Base-by-base conservation (phyloP, 1,140 invertebrate genomes). In the Goniozus legneri region DNA sequence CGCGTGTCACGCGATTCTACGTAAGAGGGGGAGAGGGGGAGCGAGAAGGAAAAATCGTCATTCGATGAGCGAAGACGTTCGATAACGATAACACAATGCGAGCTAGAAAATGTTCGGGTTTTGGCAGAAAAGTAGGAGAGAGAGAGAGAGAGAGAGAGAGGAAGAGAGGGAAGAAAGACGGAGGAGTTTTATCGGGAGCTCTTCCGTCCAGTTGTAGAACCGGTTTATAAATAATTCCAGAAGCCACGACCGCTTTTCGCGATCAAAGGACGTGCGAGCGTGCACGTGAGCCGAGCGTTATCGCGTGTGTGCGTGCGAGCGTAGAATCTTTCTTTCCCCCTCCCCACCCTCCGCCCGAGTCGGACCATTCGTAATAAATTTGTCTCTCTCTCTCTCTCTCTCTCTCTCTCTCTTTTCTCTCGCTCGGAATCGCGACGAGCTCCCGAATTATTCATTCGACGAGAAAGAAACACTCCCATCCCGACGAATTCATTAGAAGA, bases 211-310 rank as follows among this genome's bases (percentile, higher is more conserved):
- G 30, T n/a, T 50, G 20, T 43, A 49, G 31, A 49, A 56, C 52
- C 36, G 50, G 60, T 65, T 62, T 63, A 30, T 47, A 55, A 43
- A 57, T 57, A 62, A 60, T 52, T 56, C 50, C 60, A 62, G 60
- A 62, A 60, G 55, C 58, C n/a, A 51, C 36, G 44, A 39, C 38
- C 44, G 40, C 43, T 30, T n/a, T 49, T 31, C 45, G 30, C 47
- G 47, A 60, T 58, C 55, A 55, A 52, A 58, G 27, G 40, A 36
- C 36, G n/a, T n/a, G n/a, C n/a, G 47, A 52, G 38, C 45, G 42
- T 33, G 34, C 34, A 35, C 32, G 31, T 42, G 41, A 32, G 22
- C 40, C 24, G 32, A 35, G n/a, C n/a, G n/a, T n/a, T n/a, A n/a
- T n/a, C n/a, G n/a, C n/a, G n/a, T n/a, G n/a, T n/a, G n/a, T n/a